These are phyloP conservation scores for Stenodera caucasica DNA, from an alignment of 2,888 invertebrate genomes.

Conservation along the genomic window DNA sequence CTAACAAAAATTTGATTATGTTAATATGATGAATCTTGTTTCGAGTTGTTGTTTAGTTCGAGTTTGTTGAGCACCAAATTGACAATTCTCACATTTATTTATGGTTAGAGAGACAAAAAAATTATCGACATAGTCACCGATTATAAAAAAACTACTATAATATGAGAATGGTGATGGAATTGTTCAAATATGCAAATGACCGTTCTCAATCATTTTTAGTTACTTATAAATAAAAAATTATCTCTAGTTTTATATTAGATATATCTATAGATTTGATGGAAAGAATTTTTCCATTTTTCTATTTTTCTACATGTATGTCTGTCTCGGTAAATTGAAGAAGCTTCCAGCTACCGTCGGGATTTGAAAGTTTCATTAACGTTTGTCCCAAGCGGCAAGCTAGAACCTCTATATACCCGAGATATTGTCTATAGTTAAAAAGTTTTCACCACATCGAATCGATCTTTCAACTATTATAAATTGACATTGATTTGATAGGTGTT, in stretches of 20 bases:
- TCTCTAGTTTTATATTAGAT: too few relatives aligned
- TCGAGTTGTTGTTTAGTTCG: not conserved
- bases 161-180: too few relatives aligned
- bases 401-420: slow-evolving; percentile 30
- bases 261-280: too few relatives aligned
- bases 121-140: too few relatives aligned
- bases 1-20: not conserved
- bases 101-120: too few relatives aligned
- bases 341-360: slow-evolving; percentile 32
- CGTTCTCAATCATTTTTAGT: too few relatives aligned
- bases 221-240: too few relatives aligned
- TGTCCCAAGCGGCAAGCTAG: slow-evolving; percentile 33
- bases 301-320: slow-evolving; percentile 31
- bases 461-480: slow-evolving; percentile 33
- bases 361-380: slow-evolving; percentile 41
- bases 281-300: too few relatives aligned
- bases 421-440: slow-evolving; percentile 34
- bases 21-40: not conserved
- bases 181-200: too few relatives aligned
- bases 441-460: slow-evolving; percentile 38
- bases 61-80: not conserved
- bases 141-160: too few relatives aligned
- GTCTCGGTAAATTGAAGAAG: slow-evolving; percentile 33
- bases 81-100: not conserved
- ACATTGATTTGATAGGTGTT: slow-evolving; percentile 25